These are phyloP conservation scores for Caenorhabditis wallacei DNA, from an alignment of 2,888 invertebrate species.

Conservation along the genomic window DNA sequence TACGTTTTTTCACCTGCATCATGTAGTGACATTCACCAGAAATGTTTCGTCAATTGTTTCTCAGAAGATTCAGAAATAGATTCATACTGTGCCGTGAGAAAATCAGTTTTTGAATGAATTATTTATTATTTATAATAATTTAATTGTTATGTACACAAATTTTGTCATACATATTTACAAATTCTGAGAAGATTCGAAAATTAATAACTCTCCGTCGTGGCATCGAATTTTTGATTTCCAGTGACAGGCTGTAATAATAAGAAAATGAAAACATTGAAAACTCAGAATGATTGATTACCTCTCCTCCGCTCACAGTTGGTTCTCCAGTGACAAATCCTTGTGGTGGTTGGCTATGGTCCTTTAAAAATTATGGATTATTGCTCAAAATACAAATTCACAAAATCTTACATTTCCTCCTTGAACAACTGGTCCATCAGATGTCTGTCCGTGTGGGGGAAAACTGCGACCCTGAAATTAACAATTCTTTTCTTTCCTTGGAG, in stretches of 20 bases:
- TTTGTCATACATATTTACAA: not conserved
- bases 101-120: no score
- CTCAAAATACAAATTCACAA: no score
- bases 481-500: no score
- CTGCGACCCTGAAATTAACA: not conserved
- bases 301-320: not conserved
- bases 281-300: not conserved
- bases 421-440: not conserved
- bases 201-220: slow-evolving; percentile 10
- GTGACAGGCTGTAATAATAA: slow-evolving; percentile 9
- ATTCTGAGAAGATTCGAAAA: not conserved
- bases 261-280: not conserved
- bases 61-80: no score
- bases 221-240: not conserved
- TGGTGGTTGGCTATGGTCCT: slow-evolving; percentile 2
- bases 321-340: not conserved
- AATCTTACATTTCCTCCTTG: not conserved
- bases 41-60: not conserved
- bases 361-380: no score
- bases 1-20: slow-evolving; percentile 7
- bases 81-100: not conserved
- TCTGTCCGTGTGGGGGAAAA: not conserved
- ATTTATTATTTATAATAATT: not conserved
- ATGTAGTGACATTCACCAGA: not conserved
- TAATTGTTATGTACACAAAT: slow-evolving; percentile 8